These are phyloP conservation scores for Vireo griseus DNA, from an alignment of 2,797 vertebrate species.

Conservation along the genomic window DNA sequence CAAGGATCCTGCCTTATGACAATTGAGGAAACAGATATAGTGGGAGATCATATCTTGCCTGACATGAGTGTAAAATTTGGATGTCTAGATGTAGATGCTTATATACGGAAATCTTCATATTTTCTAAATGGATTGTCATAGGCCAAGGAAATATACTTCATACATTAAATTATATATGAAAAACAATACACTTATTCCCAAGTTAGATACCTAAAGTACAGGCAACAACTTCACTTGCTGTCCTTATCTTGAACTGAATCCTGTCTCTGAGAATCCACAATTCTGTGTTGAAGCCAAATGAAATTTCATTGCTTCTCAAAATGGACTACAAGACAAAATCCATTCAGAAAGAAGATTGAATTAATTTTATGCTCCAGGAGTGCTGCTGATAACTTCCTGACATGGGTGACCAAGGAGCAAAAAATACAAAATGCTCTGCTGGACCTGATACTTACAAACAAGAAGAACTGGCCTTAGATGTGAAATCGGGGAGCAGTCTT, in stretches of 20 bases:
- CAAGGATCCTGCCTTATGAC: not conserved
- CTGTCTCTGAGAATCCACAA: not conserved
- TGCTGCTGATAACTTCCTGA: not conserved
- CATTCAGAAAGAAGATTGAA: not conserved
- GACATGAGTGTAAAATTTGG: not conserved
- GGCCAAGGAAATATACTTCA: not conserved
- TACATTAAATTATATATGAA: not conserved
- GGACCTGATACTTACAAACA: not conserved
- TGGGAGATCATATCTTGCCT: not conserved
- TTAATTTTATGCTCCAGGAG: not conserved
- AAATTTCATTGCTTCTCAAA: not conserved
- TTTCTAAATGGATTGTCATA: not conserved
- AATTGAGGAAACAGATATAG: not conserved
- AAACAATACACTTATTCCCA: not conserved
- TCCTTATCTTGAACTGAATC: not conserved
- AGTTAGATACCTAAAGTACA: not conserved
- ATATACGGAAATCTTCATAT: not conserved
- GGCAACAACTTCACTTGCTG: not conserved
- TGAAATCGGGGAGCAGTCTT: not conserved
- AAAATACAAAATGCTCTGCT: not conserved
- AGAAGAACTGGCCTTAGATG: not conserved
- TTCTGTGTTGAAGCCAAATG: not conserved
- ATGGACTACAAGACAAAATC: not conserved
- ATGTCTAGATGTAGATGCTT: not conserved
- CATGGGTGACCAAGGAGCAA: not conserved